These are phyloP conservation scores for Bos indicus DNA, from an alignment of 2,113 vertebrate species.

Conservation along the genomic window DNA sequence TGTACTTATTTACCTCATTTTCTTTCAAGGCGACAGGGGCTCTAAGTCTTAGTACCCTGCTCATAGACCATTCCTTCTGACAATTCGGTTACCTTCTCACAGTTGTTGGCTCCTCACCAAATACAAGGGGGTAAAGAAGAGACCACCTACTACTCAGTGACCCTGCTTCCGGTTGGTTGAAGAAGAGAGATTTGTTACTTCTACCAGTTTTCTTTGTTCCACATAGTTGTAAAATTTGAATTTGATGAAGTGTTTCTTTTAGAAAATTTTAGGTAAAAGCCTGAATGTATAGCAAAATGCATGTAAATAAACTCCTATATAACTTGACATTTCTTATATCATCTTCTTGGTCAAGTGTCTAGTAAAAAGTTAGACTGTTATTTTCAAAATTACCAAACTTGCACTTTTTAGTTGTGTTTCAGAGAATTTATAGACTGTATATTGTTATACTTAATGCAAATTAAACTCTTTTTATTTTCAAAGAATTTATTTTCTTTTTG, in stretches of 20 bases:
- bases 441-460: background rate
- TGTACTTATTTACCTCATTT: background rate
- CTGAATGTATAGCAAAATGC: background rate
- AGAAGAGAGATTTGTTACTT: background rate
- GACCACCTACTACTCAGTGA: background rate
- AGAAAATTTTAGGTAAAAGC: background rate
- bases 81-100: background rate
- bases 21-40: slow-evolving; percentile 36
- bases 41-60: background rate
- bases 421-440: background rate
- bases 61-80: background rate
- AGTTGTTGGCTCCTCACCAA: background rate
- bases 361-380: background rate
- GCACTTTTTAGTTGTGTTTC: background rate
- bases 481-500: background rate
- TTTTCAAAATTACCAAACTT: background rate
- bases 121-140: slow-evolving; percentile 12
- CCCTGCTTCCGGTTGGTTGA: background rate
- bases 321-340: background rate
- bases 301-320: background rate
- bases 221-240: background rate
- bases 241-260: background rate
- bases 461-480: slow-evolving; percentile 20
- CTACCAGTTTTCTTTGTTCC: background rate
- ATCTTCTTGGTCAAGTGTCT: background rate